Evolutionary conservation across 2,797 vertebrate species (phyloP).

Genomic region (Sternotherus odoratus): DNA sequence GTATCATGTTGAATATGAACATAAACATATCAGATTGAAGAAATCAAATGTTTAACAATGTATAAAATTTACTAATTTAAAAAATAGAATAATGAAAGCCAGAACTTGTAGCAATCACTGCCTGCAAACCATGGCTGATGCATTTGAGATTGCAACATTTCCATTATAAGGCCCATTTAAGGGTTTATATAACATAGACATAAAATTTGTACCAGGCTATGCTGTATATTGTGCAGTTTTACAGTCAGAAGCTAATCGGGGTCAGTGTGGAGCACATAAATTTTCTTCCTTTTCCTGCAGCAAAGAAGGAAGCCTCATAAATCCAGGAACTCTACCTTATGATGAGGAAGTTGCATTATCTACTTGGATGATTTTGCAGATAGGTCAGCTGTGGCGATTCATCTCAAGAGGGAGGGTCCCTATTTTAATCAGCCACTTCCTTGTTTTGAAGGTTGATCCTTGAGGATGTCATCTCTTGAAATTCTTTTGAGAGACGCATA

Average conservation of each 20-base stretch:
- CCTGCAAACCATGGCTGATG: not conserved
- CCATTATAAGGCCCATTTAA: not conserved
- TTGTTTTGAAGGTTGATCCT: not conserved
- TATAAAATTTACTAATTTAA: not conserved
- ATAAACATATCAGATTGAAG: not conserved
- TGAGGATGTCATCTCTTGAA: not conserved
- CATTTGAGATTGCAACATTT: not conserved
- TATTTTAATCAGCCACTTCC: not conserved
- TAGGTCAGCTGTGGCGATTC: not conserved
- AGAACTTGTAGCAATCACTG: not conserved
- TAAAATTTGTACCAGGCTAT: not conserved
- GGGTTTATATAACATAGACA: not conserved
- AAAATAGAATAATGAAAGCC: not conserved
- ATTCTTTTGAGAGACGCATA: not conserved
- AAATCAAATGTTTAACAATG: not conserved
- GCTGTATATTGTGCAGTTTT: not conserved
- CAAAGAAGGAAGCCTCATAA: not conserved
- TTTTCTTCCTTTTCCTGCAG: constrained; percentile 14
- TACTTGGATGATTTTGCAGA: not conserved
- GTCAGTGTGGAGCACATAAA: not conserved
- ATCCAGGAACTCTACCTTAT: not conserved
- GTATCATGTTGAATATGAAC: not conserved
- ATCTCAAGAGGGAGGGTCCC: not conserved
- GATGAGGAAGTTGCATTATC: not conserved
- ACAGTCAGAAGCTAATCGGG: constrained; percentile 29